These are phyloP conservation scores for Machaerirhynchus nigripectus DNA, from an alignment of 2,113 vertebrate genomes.

Conservation along the genomic window DNA sequence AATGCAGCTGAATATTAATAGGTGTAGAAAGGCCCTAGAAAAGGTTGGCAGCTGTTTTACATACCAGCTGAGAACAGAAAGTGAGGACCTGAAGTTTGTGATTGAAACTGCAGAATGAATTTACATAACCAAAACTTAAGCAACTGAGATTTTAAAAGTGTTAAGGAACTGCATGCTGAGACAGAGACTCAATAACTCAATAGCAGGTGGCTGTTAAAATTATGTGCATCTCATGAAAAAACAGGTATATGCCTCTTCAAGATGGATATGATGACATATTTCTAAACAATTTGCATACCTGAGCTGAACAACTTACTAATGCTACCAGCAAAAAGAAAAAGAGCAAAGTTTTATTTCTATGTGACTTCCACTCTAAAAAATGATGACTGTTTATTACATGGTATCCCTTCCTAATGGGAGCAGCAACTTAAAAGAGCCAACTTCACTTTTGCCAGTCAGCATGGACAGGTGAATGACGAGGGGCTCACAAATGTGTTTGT, in stretches of 20 bases:
- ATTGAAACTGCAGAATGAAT: neutral
- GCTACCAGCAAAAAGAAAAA: neutral
- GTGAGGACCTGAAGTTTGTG: neutral
- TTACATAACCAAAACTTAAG: slow-evolving; percentile 7
- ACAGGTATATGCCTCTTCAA: neutral
- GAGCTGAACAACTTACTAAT: neutral
- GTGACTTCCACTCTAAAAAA: neutral
- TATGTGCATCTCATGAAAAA: neutral
- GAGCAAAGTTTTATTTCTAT: neutral
- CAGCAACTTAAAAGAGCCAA: neutral
- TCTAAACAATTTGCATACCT: neutral
- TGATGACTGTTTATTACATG: neutral
- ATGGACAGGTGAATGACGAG: neutral
- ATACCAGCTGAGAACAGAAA: neutral
- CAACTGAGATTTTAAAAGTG: neutral
- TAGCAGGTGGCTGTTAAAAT: neutral
- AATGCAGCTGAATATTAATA: slow-evolving; percentile 2
- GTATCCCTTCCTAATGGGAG: neutral
- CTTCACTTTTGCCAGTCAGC: neutral
- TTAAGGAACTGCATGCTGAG: slow-evolving; percentile 6
- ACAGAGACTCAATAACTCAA: neutral
- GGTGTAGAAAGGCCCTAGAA: neutral
- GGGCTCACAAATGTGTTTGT: neutral
- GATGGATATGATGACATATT: neutral
- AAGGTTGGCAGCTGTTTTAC: neutral